A percentile compares a stretch with the other conserved stretches of the same genome.
phyloP scores from a whole-genome alignment of 2,888 invertebrate species.

The Myopa tessellatipennis region DNA sequence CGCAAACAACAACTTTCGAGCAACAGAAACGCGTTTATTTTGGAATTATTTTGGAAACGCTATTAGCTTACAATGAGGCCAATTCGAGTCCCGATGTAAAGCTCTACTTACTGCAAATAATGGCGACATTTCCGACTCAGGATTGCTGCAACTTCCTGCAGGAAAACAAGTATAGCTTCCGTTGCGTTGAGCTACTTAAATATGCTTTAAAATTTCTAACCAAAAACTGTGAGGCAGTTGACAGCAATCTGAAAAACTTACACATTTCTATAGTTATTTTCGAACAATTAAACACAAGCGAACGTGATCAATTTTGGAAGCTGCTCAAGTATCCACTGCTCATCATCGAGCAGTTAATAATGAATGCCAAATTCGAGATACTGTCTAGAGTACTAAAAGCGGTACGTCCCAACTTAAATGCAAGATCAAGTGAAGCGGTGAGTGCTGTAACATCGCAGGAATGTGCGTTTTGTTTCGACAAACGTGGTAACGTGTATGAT shows the following conservation, averaged over 20 bases:
- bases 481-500: constrained; percentile 62
- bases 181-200: constrained; percentile 74
- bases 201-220: constrained; percentile 75
- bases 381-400: constrained; percentile 74
- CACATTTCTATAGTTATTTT: constrained; percentile 78
- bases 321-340: constrained; percentile 78
- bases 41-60: constrained; percentile 55
- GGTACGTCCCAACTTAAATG: constrained; percentile 67
- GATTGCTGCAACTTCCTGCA: constrained; percentile 75
- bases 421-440: constrained; percentile 23
- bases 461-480: constrained; percentile 64
- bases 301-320: constrained; percentile 74
- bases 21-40: constrained; percentile 64
- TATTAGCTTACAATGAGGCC: constrained; percentile 56
- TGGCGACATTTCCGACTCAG: constrained; percentile 72
- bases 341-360: constrained; percentile 86
- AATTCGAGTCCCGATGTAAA: constrained; percentile 48
- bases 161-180: constrained; percentile 73
- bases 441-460: constrained; percentile 40
- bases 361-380: constrained; percentile 84
- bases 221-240: constrained; percentile 57
- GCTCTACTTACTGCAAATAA: constrained; percentile 70
- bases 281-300: constrained; percentile 71
- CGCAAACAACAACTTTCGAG: constrained; percentile 49
- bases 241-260: constrained; percentile 71